Conservation (phyloP, 2,113 vertebrate species). For the Orcinus orca region DNA sequence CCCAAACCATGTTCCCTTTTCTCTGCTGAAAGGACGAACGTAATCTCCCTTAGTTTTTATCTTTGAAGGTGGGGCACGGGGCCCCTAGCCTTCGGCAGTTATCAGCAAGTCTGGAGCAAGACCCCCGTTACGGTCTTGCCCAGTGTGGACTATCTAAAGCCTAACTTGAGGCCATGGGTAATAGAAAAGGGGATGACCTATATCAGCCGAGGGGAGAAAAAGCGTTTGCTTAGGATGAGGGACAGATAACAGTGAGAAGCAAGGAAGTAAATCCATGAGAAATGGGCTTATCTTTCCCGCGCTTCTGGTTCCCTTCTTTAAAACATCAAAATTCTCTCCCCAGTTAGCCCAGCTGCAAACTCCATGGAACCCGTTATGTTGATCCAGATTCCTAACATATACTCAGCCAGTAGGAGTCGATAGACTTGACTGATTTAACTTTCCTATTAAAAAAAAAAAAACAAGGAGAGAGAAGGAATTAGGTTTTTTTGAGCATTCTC, state of each 20-base stretch:
- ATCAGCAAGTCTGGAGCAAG: not conserved
- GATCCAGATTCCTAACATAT: not conserved
- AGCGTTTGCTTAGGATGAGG: not conserved
- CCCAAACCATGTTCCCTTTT: not conserved
- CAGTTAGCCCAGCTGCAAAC: not conserved
- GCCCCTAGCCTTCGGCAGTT: not conserved
- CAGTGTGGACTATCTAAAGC: not conserved
- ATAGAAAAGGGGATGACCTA: not conserved
- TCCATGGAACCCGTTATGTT: not conserved
- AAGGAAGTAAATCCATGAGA: not conserved
- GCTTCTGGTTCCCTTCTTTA: not conserved
- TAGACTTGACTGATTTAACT: not conserved
- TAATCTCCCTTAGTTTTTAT: not conserved
- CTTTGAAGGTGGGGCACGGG: not conserved
- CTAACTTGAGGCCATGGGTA: not conserved
- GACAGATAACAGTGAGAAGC: not conserved
- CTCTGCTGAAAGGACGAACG: conserved; percentile 15
- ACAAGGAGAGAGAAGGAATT: too few species aligned
- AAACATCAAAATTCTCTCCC: not conserved
- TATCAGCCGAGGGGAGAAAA: not conserved
- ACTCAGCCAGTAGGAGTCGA: not conserved
- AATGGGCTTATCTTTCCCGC: not conserved
- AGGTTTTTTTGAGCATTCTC: not conserved
- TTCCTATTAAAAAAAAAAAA: not conserved
- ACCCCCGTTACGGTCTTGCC: not conserved